Percentiles rank a stretch among this genome's conserved stretches.
phyloP scores from a whole-genome alignment of 2,113 vertebrate species.

The Sebastes fasciatus region DNA sequence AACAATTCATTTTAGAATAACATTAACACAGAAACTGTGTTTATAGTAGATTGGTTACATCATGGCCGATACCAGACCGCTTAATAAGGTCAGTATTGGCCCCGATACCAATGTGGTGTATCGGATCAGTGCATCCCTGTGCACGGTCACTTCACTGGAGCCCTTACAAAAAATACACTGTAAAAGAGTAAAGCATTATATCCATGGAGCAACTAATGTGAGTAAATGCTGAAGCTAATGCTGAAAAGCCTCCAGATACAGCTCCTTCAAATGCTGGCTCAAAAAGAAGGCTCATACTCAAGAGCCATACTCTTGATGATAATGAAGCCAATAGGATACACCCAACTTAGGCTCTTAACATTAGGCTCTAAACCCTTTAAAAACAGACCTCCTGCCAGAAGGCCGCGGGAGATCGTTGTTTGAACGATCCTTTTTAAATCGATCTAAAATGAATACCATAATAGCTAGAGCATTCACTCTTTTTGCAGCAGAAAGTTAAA shows the following conservation, averaged over 20 bases:
- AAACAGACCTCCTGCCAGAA: too few relatives aligned
- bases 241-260: neutral
- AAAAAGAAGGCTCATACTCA: neutral
- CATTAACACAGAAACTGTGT: neutral
- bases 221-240: neutral
- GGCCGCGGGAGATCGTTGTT: too few relatives aligned
- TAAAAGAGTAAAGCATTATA: neutral
- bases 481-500: too few relatives aligned
- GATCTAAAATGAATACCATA: too few relatives aligned
- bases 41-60: constrained; percentile 1
- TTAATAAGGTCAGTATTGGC: constrained; percentile 13
- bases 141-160: neutral
- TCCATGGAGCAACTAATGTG: neutral
- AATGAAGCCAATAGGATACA: neutral
- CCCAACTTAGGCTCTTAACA: too few relatives aligned
- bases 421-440: too few relatives aligned
- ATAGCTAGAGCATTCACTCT: too few relatives aligned
- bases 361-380: neutral
- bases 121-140: constrained; percentile 7
- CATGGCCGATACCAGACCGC: neutral
- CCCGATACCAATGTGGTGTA: neutral
- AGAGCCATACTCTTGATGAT: neutral
- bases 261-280: neutral
- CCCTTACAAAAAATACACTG: neutral
- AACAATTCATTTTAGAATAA: constrained; percentile 1